These are phyloP conservation scores for Leptocoma aspasia DNA, from an alignment of 2,113 vertebrate genomes.

Conservation along the genomic window DNA sequence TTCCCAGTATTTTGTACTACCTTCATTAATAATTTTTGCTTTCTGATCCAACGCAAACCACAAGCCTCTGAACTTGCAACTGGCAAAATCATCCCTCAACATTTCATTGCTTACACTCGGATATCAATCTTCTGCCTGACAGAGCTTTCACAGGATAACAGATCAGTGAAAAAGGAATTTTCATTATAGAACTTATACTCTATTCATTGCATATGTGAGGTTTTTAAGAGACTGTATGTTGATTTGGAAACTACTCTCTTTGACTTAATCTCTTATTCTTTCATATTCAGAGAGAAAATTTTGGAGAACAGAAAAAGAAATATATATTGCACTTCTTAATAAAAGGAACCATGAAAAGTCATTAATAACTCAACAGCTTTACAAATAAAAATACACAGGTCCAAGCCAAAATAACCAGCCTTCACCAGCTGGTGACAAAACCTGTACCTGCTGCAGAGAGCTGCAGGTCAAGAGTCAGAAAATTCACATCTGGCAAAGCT, in stretches of 20 bases:
- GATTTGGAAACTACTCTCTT: not conserved
- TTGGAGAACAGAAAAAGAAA: not conserved
- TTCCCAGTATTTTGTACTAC: not conserved
- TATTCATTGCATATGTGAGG: not conserved
- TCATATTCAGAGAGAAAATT: not conserved
- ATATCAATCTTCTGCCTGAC: not conserved
- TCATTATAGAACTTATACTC: not conserved
- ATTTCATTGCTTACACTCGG: not conserved
- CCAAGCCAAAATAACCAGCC: not conserved
- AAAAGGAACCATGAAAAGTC: not conserved
- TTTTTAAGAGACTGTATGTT: not conserved
- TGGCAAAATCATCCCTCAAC: not conserved
- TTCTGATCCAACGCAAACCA: not conserved
- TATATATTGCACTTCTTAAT: not conserved
- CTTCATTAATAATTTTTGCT: not conserved
- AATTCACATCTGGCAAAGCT: not conserved
- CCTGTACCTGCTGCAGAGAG: not conserved
- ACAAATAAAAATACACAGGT: not conserved
- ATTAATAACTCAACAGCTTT: not conserved
- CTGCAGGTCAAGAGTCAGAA: not conserved
- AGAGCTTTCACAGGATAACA: not conserved
- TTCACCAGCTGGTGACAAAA: not conserved
- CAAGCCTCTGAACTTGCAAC: not conserved
- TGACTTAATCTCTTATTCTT: not conserved
- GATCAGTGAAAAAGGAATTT: not conserved